These are phyloP conservation scores for Chloroclystis v-ata DNA, from an alignment of 2,888 invertebrate species.

Conservation along the genomic window DNA sequence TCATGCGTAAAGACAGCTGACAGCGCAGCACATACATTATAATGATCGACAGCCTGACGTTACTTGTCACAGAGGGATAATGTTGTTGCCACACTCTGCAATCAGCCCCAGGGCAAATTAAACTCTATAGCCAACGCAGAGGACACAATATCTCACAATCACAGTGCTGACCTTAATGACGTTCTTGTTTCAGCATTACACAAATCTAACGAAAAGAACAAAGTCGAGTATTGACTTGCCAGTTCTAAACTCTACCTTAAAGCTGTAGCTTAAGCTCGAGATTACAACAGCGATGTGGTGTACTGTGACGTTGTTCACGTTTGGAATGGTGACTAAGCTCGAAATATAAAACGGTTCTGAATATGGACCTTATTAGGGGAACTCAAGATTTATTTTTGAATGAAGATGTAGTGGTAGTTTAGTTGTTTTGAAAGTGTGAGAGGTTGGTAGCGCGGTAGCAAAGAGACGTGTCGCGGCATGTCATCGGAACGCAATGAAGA, in stretches of 20 bases:
- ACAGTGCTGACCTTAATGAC: slow-evolving; percentile 34
- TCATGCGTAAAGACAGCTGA: slow-evolving; percentile 76
- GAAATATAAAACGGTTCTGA: slow-evolving; percentile 17
- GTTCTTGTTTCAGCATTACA: slow-evolving; percentile 45
- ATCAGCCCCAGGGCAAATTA: slow-evolving; percentile 25
- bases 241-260: slow-evolving; percentile 51
- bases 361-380: slow-evolving; percentile 24
- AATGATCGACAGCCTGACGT: slow-evolving; percentile 77
- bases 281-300: slow-evolving; percentile 38
- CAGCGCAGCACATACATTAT: slow-evolving; percentile 76
- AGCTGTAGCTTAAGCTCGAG: slow-evolving; percentile 39
- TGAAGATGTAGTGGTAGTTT: slow-evolving; percentile 35
- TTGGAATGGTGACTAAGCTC: slow-evolving; percentile 56
- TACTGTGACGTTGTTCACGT: slow-evolving; percentile 53
- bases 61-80: slow-evolving; percentile 75
- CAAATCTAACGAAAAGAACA: slow-evolving; percentile 71
- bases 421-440: slow-evolving; percentile 40
- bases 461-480: slow-evolving; percentile 75
- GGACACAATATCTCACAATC: slow-evolving; percentile 29
- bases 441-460: slow-evolving; percentile 68
- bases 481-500: slow-evolving; percentile 78
- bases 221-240: slow-evolving; percentile 50
- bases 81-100: slow-evolving; percentile 66
- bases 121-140: slow-evolving; percentile 26
- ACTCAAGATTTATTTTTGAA: slow-evolving; percentile 31